Evolutionary conservation across 2,113 vertebrate genomes (phyloP).

Genomic region (Hemicordylus capensis): DNA sequence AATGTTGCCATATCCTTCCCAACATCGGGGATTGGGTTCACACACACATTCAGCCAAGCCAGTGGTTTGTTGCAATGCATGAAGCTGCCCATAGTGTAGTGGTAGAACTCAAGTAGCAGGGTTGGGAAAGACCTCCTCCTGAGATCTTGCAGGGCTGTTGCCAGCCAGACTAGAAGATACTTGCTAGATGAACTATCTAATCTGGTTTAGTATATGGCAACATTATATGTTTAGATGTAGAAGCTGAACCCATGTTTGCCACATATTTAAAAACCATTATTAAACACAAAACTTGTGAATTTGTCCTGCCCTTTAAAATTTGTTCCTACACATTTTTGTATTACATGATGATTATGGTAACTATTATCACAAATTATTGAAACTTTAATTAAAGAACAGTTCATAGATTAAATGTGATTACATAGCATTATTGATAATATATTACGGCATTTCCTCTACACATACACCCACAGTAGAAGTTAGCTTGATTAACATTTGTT

Average conservation of each 20-base stretch:
- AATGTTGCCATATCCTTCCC: too few relatives aligned
- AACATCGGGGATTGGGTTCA: too few relatives aligned
- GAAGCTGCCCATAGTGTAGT: not conserved
- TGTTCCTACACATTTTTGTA: not conserved
- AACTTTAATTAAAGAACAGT: constrained; percentile 28
- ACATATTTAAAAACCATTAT: not conserved
- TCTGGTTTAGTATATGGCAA: not conserved
- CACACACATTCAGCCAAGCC: too few relatives aligned
- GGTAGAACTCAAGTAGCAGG: not conserved
- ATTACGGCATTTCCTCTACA: not conserved
- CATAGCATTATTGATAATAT: not conserved
- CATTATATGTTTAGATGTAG: not conserved
- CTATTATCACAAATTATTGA: constrained; percentile 19
- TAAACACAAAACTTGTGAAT: not conserved
- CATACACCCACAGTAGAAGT: constrained; percentile 44
- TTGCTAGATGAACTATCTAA: not conserved
- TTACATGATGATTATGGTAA: not conserved
- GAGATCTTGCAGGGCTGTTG: not conserved
- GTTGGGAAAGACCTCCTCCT: not conserved
- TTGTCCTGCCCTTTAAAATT: not conserved
- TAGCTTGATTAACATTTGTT: constrained; percentile 69
- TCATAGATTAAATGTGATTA: constrained; percentile 30
- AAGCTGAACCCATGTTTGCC: not conserved
- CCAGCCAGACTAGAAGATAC: not conserved
- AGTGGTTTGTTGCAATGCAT: too few relatives aligned